A percentile compares a stretch with the other conserved stretches of the same genome.
phyloP scores from a whole-genome alignment of 2,113 vertebrate genomes.

The Microcebus lehilahytsara region DNA sequence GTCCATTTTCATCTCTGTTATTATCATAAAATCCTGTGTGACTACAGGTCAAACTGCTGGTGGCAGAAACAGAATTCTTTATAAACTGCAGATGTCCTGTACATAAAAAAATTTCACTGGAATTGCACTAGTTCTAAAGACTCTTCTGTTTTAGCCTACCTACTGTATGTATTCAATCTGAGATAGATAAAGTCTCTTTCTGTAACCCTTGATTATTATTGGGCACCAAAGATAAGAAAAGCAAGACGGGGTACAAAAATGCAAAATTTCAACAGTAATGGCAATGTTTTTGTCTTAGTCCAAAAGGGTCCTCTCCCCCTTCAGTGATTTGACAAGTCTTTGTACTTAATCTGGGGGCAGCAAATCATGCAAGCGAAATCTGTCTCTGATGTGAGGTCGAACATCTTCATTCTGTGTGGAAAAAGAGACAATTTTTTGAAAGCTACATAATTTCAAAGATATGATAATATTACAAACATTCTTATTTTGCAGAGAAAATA shows the following conservation, averaged over 20 bases:
- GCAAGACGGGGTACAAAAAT: constrained; percentile 89
- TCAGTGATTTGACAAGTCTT: constrained; percentile 79
- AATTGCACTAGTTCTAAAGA: constrained; percentile 88
- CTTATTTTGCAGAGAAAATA: background rate
- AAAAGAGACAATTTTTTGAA: background rate
- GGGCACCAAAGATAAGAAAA: constrained; percentile 92
- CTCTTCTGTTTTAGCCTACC: constrained; percentile 89
- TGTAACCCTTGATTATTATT: constrained; percentile 88
- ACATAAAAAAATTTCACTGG: constrained; percentile 84
- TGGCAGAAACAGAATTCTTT: constrained; percentile 92
- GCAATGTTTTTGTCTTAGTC: constrained; percentile 94
- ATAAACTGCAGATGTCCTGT: constrained; percentile 88
- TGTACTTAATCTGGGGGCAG: constrained; percentile 94
- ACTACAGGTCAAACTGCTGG: constrained; percentile 88
- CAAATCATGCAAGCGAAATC: constrained; percentile 98
- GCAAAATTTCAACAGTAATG: constrained; percentile 94
- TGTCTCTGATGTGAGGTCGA: constrained; percentile 96
- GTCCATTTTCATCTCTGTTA: constrained; percentile 89
- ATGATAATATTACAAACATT: fast-evolving
- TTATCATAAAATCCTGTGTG: constrained; percentile 89
- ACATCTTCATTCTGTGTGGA: constrained; percentile 95
- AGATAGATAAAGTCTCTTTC: constrained; percentile 83
- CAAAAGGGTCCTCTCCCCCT: constrained; percentile 90
- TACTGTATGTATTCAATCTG: constrained; percentile 81
- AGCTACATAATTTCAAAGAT: background rate